A percentile compares a stretch with the other conserved stretches of the same genome.
phyloP scores from a whole-genome alignment of 2,797 vertebrate species.

The Euphonia xanthogaster region DNA sequence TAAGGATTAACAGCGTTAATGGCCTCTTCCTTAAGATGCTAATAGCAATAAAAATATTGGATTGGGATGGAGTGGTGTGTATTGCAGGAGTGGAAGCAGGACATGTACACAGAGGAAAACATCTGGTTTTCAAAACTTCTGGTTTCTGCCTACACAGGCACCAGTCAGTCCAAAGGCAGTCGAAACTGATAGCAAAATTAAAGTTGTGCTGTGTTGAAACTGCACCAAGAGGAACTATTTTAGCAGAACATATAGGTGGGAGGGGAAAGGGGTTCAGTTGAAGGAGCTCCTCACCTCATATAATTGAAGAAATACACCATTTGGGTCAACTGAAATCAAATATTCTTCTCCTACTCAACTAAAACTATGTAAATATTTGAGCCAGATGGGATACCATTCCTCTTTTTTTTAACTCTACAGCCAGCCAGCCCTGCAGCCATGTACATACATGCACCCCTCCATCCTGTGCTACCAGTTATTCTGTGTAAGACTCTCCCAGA shows the following conservation, averaged over 20 bases:
- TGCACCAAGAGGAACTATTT: not conserved
- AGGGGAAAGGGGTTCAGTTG: not conserved
- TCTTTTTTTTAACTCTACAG: not conserved
- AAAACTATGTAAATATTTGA: constrained; percentile 50
- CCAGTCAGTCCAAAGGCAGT: not conserved
- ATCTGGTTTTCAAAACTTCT: not conserved
- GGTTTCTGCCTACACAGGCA: not conserved
- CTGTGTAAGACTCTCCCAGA: not conserved
- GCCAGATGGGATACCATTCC: not conserved
- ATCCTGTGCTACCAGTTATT: not conserved
- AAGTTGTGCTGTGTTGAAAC: not conserved
- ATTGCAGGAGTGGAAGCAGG: not conserved
- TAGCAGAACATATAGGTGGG: not conserved
- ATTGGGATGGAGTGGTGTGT: not conserved
- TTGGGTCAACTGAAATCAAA: not conserved
- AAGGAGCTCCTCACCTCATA: accelerated
- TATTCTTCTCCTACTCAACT: not conserved
- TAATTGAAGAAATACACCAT: not conserved
- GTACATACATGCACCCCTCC: not conserved
- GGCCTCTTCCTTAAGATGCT: not conserved
- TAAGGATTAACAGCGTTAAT: not conserved
- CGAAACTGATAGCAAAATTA: not conserved
- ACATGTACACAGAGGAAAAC: not conserved
- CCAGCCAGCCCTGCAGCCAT: not conserved
- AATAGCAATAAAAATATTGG: not conserved